These are phyloP conservation scores for Sturnus vulgaris DNA, from an alignment of 2,113 vertebrate species.

Conservation along the genomic window DNA sequence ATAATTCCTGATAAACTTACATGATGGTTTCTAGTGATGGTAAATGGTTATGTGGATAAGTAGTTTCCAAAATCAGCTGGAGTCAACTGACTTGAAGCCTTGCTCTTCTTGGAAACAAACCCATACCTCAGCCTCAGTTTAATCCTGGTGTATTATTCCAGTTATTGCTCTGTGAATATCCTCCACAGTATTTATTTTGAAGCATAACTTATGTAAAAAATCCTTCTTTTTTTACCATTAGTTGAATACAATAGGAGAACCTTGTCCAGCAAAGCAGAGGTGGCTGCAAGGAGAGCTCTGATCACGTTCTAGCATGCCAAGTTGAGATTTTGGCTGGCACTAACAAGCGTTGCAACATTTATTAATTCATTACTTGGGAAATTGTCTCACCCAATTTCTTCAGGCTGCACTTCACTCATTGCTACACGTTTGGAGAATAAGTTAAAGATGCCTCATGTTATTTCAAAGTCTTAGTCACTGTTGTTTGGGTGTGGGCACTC, in stretches of 20 bases:
- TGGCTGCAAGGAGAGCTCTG: neutral
- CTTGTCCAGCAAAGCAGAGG: neutral
- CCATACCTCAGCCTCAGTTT: neutral
- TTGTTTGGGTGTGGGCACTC: constrained; percentile 51
- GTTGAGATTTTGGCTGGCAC: constrained; percentile 36
- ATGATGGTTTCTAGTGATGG: neutral
- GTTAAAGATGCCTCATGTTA: constrained; percentile 46
- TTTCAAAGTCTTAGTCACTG: constrained; percentile 59
- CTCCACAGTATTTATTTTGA: neutral
- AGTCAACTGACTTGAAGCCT: neutral
- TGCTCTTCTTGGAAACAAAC: neutral
- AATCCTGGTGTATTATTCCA: neutral
- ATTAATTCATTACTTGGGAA: constrained; percentile 68
- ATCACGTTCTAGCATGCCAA: constrained; percentile 59
- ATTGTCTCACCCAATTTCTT: constrained; percentile 67
- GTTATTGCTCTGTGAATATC: neutral
- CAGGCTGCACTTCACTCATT: constrained; percentile 61
- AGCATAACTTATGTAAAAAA: neutral
- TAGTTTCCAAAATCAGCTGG: neutral
- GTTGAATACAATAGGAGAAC: neutral
- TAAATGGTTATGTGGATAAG: neutral
- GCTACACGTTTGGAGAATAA: constrained; percentile 53
- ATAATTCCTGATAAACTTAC: neutral
- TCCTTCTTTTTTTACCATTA: neutral
- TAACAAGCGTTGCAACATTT: constrained; percentile 29